Conservation (phyloP, 1,140 invertebrate genomes). For the Cydia pomonella region DNA sequence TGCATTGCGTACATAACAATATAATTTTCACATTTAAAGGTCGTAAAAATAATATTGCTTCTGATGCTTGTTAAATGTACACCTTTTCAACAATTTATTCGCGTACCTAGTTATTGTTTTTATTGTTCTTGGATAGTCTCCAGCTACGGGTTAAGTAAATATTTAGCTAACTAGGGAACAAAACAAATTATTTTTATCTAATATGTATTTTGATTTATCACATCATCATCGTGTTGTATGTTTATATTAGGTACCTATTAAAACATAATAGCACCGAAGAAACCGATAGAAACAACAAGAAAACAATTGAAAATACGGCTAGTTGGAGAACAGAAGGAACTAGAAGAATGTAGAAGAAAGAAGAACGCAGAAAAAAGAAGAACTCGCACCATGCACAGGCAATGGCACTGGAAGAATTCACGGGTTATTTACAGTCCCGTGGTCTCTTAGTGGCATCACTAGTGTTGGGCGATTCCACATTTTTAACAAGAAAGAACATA, state of each 20-base stretch:
- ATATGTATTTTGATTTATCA: no score
- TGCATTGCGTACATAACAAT: no score
- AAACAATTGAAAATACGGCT: background rate
- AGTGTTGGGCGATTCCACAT: conserved; percentile 69
- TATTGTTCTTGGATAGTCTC: no score
- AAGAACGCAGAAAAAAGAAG: conserved; percentile 51
- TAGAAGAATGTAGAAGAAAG: conserved; percentile 45
- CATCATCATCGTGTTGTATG: no score
- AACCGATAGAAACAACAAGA: background rate
- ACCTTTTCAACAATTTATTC: no score
- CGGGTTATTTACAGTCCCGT: conserved; percentile 75
- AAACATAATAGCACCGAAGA: background rate
- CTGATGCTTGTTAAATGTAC: no score
- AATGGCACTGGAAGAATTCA: conserved; percentile 81
- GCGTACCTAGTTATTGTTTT: no score
- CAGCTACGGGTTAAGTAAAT: no score
- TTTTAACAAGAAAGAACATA: conserved; percentile 25
- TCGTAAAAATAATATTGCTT: no score
- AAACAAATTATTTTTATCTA: no score
- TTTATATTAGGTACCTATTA: background rate
- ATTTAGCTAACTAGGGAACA: no score
- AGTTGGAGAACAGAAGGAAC: conserved; percentile 36
- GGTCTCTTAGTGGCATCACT: conserved; percentile 80
- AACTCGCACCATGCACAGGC: conserved; percentile 74
- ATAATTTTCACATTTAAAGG: no score